Evolutionary conservation across 2,888 invertebrate genomes (phyloP), one percentile per base, ranked within the genome.

Genomic region (Trichopoda pennipes): DNA sequence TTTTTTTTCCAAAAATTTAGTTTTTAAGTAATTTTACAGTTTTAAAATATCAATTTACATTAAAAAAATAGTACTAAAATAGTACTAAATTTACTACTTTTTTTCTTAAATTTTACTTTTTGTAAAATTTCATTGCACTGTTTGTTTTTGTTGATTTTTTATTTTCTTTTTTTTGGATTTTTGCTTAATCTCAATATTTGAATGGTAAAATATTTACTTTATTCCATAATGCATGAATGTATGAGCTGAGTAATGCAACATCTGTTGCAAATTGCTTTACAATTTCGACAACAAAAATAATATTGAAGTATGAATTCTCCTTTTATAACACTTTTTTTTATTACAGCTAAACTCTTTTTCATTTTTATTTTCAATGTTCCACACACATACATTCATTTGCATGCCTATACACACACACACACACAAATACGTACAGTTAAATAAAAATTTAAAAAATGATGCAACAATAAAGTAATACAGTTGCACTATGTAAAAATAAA

Each of bases 251-350:
- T 82, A 79, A 82, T 72, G 82, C 72, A 79, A 82, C 82, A 82
- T 79, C 82, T 82, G 82, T 82, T 82, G 82, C 72, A 82, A 82
- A 82, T 82, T 82, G 82, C 72, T 82, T 82, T 79, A 79, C 79
- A 82, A 79, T 82, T 82, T 73, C 51, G 44, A 66, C 56, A 76
- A 70, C 60, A 70, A 63, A 60, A 35, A 55, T 9, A 35, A 7
- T 23, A 47, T 28, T 55, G 49, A 38, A 68, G 55, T 61, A 73
- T 32, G 61, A 58, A 75, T 66, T 21, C 28, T n/a, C n/a, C 32
- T 38, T 44, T 49, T 49, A 16, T n/a, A 44, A 9, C 44, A 16
- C 19, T 38, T 58, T 56, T 68, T 28, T 49, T 60, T 60, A 51
- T 64, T 49, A 58, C 56, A 78, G n/a, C 51, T 44, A 58, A 35